Conservation (phyloP, 1,140 invertebrate species). For the Leucophenga varia region DNA sequence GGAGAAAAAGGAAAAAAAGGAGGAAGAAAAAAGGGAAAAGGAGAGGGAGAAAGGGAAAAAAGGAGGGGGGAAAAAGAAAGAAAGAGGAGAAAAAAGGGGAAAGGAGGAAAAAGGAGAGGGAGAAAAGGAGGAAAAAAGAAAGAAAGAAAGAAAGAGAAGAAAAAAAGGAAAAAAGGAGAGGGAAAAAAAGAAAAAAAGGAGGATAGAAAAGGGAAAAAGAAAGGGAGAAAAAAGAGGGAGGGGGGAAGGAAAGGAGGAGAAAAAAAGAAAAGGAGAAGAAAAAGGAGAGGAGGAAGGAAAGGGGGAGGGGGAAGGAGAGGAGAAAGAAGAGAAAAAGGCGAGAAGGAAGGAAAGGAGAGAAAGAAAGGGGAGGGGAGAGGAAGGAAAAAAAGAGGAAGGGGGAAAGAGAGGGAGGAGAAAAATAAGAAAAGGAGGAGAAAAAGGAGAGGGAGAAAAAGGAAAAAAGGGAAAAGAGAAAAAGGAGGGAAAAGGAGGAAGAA, state of each 20-base stretch:
- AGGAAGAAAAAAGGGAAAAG: neutral
- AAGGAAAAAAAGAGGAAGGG: neutral
- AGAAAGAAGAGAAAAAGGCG: neutral
- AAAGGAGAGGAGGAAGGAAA: neutral
- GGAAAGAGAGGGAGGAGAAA: too few relatives aligned
- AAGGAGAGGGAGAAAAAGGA: neutral
- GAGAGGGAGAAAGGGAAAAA: neutral
- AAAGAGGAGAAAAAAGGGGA: neutral
- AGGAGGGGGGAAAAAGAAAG: neutral
- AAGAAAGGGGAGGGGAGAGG: neutral
- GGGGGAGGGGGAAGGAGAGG: neutral
- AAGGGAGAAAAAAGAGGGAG: neutral
- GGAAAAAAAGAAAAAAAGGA: neutral
- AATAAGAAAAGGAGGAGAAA: neutral
- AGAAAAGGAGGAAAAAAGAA: neutral
- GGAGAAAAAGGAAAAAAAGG: neutral
- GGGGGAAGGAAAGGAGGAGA: neutral
- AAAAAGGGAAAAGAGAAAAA: neutral
- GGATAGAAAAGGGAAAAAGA: neutral
- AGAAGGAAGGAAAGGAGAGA: neutral
- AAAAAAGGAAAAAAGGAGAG: neutral
- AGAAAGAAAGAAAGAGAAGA: neutral
- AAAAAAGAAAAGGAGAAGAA: neutral
- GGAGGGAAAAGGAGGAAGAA: neutral
- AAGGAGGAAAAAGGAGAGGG: neutral